phyloP scores from a whole-genome alignment of 2,113 vertebrate species.

The Lophotis ruficrista region DNA sequence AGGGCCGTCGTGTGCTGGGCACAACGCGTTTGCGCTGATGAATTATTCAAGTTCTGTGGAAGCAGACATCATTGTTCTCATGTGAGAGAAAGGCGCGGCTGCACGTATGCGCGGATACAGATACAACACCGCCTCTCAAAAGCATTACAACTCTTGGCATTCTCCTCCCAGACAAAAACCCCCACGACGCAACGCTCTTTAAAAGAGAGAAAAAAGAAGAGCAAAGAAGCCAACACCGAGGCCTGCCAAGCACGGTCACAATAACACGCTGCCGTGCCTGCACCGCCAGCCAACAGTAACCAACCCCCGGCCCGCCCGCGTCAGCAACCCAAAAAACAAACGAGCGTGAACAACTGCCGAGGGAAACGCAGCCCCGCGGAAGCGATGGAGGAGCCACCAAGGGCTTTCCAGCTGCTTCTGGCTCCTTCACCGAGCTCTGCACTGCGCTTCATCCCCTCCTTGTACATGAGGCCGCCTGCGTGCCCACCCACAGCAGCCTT shows the following conservation, averaged over 20 bases:
- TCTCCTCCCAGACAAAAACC: not conserved
- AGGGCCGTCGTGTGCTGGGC: not conserved
- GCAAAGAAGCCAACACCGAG: not conserved
- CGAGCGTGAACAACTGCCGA: not conserved
- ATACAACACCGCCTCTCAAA: not conserved
- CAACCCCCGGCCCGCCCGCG: not conserved
- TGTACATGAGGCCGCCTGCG: not conserved
- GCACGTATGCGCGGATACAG: not conserved
- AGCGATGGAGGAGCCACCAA: not conserved
- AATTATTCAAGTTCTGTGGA: constrained; percentile 48
- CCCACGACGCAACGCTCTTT: not conserved
- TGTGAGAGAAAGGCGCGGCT: not conserved
- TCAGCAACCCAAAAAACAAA: not conserved
- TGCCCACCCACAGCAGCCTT: not conserved
- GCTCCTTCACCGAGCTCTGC: not conserved
- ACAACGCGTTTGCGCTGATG: not conserved
- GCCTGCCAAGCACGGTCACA: not conserved
- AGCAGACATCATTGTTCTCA: constrained; percentile 9
- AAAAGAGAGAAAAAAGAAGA: not conserved
- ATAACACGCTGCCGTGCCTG: accelerated
- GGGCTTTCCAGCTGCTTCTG: not conserved
- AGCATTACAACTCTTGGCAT: not conserved
- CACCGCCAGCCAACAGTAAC: not conserved
- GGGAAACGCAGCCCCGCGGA: not conserved
- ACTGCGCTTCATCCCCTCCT: not conserved